phyloP scores from a whole-genome alignment of 2,888 invertebrate genomes.

The Lysandra bellargus region DNA sequence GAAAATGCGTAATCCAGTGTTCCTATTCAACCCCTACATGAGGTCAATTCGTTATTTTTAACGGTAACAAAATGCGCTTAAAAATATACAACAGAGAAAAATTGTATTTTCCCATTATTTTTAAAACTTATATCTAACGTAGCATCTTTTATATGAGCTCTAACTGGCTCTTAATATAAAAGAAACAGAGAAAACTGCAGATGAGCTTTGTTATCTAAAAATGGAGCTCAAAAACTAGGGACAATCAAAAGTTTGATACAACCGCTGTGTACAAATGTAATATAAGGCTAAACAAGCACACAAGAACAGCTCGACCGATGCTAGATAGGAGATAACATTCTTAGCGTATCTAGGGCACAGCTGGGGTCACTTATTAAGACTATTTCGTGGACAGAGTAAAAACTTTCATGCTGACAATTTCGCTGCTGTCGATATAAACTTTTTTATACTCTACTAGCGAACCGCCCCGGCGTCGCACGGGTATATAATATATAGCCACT shows the following conservation, averaged over 20 bases:
- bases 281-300: neutral
- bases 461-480: too few relatives aligned
- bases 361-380: slow-evolving; percentile 13
- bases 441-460: neutral
- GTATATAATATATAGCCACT: too few relatives aligned
- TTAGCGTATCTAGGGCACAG: slow-evolving; percentile 19
- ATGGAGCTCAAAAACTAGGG: slow-evolving; percentile 12
- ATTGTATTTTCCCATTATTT: neutral
- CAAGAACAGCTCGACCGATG: neutral
- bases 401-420: slow-evolving; percentile 13
- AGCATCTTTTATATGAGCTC: neutral
- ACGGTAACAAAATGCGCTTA: neutral
- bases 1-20: too few relatives aligned
- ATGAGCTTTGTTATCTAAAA: slow-evolving; percentile 9
- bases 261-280: slow-evolving; percentile 16
- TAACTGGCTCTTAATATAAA: neutral
- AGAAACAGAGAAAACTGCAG: neutral
- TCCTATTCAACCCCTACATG: neutral
- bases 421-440: neutral
- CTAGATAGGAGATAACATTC: slow-evolving; percentile 15
- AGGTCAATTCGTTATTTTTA: neutral
- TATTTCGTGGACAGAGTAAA: slow-evolving; percentile 21
- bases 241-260: slow-evolving; percentile 17
- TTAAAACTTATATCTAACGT: neutral
- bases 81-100: neutral